These are phyloP conservation scores for Hydraecia micacea DNA, from an alignment of 2,888 invertebrate species.

Conservation along the genomic window DNA sequence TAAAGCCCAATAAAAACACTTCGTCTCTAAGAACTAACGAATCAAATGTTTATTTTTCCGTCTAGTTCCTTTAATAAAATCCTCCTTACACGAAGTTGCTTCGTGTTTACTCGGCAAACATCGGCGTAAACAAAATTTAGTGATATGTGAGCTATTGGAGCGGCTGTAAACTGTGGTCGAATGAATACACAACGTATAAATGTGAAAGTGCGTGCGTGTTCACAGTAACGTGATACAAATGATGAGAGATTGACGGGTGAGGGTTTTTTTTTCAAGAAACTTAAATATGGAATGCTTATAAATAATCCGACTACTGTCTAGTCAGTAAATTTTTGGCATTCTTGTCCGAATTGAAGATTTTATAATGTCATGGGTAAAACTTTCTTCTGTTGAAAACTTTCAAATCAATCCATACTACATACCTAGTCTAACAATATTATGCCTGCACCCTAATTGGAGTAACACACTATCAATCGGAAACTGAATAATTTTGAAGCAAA, in stretches of 20 bases:
- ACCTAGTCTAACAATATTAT: background rate
- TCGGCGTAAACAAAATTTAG: conserved; percentile 69
- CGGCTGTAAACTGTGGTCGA: conserved; percentile 78
- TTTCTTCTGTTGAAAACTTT: background rate
- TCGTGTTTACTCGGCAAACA: conserved; percentile 75
- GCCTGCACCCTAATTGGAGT: too few species aligned
- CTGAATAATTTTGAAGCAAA: too few species aligned
- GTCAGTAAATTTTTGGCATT: background rate
- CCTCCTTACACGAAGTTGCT: conserved; percentile 67
- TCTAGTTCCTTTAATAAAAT: conserved; percentile 74
- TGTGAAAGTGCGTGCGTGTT: conserved; percentile 59
- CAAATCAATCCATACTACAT: background rate
- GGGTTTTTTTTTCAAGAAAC: background rate
- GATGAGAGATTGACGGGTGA: conserved; percentile 34
- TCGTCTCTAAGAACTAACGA: conserved; percentile 57
- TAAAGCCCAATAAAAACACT: conserved; percentile 58
- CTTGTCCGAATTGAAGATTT: background rate
- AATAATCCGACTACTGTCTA: background rate
- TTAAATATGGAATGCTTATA: background rate
- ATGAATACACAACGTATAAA: conserved; percentile 73
- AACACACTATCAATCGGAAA: too few species aligned
- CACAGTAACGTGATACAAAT: conserved; percentile 56
- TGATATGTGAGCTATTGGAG: conserved; percentile 73
- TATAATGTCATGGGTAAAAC: background rate
- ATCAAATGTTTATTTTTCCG: conserved; percentile 64